Base-by-base conservation (phyloP, 2,113 vertebrate species). In the Hippopotamus amphibius region DNA sequence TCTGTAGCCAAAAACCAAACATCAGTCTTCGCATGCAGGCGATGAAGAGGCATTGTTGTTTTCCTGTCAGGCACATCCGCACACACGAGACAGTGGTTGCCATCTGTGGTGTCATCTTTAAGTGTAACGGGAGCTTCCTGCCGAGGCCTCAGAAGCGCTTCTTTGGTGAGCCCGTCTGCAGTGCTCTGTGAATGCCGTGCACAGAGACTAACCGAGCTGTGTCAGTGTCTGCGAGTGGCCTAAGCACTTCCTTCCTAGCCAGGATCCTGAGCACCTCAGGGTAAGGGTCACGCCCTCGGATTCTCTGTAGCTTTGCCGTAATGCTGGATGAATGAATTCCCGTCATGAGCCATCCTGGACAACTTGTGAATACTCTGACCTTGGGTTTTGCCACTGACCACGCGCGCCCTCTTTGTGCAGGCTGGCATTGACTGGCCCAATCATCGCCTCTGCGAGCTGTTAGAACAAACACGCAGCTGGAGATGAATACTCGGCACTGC, bases 51-150 rank as follows among this genome's bases (percentile, higher is more conserved):
- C 80, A 71, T 53, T 76, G 6, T 66, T 90, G 10, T 66, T 37
- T 66, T 92, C 93, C 76, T 82, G 80, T 43, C 41, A 84, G 63
- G 85, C 94, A 97, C 92, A 91, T 96, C 76, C 0, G 7, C 43
- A 76, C 68, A 80, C 16, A 37, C 10, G 61, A 95, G 95, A 95
- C 66, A 93, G 81, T 11, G 57, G 95, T 84, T 63, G 21, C 80
- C 48, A 22, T 88, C 57, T 89, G 30, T 59, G 77, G 6, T 72
- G 65, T 92, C 71, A 33, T 81, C 26, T 80, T 83, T 65, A 66
- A 37, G n/a, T 84, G 26, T 66, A 61, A 90, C 30, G 13, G 11
- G 41, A 46, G 30, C 66, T 90, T 96, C 85, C 76, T 90, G 76
- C 21, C 17, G 7, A 68, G 74, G 37, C 33, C 55, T 69, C 61